These are phyloP conservation scores for Gorsachius magnificus DNA, from an alignment of 2,797 vertebrate genomes.

Conservation along the genomic window DNA sequence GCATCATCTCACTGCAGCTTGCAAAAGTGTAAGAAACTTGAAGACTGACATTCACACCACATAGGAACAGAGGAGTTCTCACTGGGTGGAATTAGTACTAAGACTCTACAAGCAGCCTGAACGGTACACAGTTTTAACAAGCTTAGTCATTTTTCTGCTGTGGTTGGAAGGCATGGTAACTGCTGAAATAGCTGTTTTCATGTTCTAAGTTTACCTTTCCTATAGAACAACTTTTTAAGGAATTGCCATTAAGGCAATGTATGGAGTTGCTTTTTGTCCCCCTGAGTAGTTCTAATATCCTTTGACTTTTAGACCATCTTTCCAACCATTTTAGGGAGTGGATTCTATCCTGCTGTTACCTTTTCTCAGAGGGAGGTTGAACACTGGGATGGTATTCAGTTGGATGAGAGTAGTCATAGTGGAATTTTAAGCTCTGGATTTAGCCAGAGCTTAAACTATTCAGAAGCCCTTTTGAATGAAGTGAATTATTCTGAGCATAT, in stretches of 20 bases:
- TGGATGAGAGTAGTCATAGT: background rate
- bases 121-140: background rate
- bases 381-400: background rate
- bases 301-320: constrained; percentile 1
- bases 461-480: constrained; percentile 22
- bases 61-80: background rate
- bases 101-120: background rate
- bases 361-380: background rate
- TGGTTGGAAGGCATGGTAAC: constrained; percentile 19
- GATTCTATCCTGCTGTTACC: background rate
- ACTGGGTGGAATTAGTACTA: background rate
- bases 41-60: background rate
- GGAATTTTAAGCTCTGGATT: background rate
- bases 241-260: background rate
- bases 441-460: constrained; percentile 42
- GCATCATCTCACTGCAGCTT: background rate
- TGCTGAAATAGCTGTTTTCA: constrained; percentile 5
- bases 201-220: background rate
- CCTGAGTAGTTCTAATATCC: background rate
- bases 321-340: background rate
- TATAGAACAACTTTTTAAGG: background rate
- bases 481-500: background rate
- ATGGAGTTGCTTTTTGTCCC: background rate
- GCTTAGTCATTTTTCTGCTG: constrained; percentile 36
- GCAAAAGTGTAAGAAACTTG: background rate